phyloP scores from a whole-genome alignment of 2,888 invertebrate genomes.

The Hyles lineata region DNA sequence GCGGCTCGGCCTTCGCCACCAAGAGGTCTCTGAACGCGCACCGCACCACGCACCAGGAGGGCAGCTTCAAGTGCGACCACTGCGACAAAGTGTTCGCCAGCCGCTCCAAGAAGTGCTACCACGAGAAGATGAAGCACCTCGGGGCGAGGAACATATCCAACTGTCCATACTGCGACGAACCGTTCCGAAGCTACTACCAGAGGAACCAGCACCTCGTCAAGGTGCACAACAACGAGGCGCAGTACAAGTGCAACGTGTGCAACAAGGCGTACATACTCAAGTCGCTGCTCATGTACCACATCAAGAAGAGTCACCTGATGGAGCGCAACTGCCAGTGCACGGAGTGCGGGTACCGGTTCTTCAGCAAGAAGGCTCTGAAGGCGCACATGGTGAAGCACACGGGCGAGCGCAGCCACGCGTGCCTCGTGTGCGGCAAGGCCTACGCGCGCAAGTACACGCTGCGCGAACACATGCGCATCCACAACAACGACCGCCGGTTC shows the following conservation, averaged over 20 bases:
- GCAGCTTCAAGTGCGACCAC: constrained; percentile 70
- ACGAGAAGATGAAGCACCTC: constrained; percentile 71
- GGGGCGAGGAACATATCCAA: constrained; percentile 71
- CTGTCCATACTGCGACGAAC: constrained; percentile 69
- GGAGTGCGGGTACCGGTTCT: constrained; percentile 80
- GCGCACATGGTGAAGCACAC: constrained; percentile 81
- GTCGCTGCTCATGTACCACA: constrained; percentile 71
- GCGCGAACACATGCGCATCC: constrained; percentile 76
- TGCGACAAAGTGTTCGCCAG: constrained; percentile 73
- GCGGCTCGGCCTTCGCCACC: constrained; percentile 67
- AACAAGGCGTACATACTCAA: constrained; percentile 66
- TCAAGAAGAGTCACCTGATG: constrained; percentile 78
- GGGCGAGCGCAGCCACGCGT: constrained; percentile 67
- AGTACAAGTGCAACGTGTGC: constrained; percentile 76
- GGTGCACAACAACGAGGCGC: constrained; percentile 72
- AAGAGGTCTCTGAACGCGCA: constrained; percentile 68
- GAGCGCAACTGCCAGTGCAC: constrained; percentile 77
- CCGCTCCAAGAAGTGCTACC: constrained; percentile 66
- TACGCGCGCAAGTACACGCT: constrained; percentile 72
- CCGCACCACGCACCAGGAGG: constrained; percentile 63
- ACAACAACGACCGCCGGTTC: constrained; percentile 72
- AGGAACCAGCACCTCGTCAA: constrained; percentile 73
- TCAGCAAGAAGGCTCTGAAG: constrained; percentile 81
- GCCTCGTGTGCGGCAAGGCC: constrained; percentile 69
- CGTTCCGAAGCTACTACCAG: constrained; percentile 74